Evolutionary conservation across 2,797 vertebrate genomes (phyloP), one percentile per base, ranked within the genome.

Genomic region (Fistularia commersonii): DNA sequence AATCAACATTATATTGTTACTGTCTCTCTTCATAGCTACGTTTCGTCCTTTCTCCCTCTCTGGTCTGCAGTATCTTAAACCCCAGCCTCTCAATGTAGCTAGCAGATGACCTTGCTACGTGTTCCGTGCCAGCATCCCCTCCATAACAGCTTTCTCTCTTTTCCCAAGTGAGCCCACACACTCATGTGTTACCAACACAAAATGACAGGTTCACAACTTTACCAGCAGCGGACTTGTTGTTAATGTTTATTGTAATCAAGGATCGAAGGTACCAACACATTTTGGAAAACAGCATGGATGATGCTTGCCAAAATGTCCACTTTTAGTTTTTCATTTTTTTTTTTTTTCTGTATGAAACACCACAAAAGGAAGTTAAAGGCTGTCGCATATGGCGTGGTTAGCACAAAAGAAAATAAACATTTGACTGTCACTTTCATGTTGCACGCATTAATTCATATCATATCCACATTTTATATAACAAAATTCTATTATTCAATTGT

Each of bases 101-200:
- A 48, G 43, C 35, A 36, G 60, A 15, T 64, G 66, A 79, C 75
- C 71, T 66, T 66, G 64, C 52, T 70, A 41, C 52, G 51, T 60
- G 50, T 50, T 34, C 50, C 33, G 40, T 55, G 51, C 69, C 58
- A 64, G 34, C 46, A 55, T 59, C 54, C 55, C 37, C 37, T 57
- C 59, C 64, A 43, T 57, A 69, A 76, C 36, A 57, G 54, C 40
- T 49, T 23, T 23, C 23, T 2, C 23, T 23, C 7, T 32, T 49
- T 57, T 66, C 66, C 48, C 45, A 31, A 44, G 56, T 53, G 69
- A 57, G 41, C 37, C 47, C 38, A 32, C 43, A 50, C 56, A 55
- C 23, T 50, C 23, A 44, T 42, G 48, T 61, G 70, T 66, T 57
- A 41, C 61, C 51, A 61, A 69, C 43, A 73, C 53, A 48, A 61